A percentile compares a stretch with the other conserved stretches of the same genome.
phyloP scores from a whole-genome alignment of 2,888 invertebrate species.

The Macaria notata region DNA sequence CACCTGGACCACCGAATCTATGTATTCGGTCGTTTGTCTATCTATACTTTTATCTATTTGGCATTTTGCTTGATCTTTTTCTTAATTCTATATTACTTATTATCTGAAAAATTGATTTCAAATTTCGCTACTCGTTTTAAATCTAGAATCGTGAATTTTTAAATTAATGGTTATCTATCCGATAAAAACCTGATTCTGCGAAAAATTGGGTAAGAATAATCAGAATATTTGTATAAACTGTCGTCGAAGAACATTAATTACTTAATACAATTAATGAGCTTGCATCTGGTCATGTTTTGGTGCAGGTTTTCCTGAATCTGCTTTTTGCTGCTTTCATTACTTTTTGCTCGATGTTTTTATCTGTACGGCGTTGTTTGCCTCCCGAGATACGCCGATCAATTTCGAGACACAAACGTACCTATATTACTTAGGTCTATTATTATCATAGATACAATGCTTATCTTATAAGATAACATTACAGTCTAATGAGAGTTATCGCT shows the following conservation, averaged over 20 bases:
- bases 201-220: constrained; percentile 18
- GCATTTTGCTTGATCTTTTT: too few relatives aligned
- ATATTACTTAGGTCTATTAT: constrained; percentile 1
- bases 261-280: constrained; percentile 3
- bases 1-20: background rate
- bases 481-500: constrained; percentile 18
- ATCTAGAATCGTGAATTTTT: too few relatives aligned
- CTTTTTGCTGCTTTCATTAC: constrained; percentile 4
- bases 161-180: too few relatives aligned
- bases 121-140: too few relatives aligned
- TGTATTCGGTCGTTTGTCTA: too few relatives aligned
- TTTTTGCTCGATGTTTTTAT: constrained; percentile 7
- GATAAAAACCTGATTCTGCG: constrained; percentile 5
- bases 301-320: constrained; percentile 4
- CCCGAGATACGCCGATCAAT: constrained; percentile 18
- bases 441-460: constrained; percentile 14
- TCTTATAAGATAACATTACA: constrained; percentile 16
- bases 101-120: too few relatives aligned
- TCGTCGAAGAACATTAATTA: constrained; percentile 7
- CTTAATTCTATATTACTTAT: too few relatives aligned
- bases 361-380: constrained; percentile 7
- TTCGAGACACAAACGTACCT: constrained; percentile 2
- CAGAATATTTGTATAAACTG: constrained; percentile 11
- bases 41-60: too few relatives aligned
- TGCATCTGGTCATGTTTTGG: constrained; percentile 7